phyloP scores from a whole-genome alignment of 2,113 vertebrate genomes.

The Amphiprion percula region DNA sequence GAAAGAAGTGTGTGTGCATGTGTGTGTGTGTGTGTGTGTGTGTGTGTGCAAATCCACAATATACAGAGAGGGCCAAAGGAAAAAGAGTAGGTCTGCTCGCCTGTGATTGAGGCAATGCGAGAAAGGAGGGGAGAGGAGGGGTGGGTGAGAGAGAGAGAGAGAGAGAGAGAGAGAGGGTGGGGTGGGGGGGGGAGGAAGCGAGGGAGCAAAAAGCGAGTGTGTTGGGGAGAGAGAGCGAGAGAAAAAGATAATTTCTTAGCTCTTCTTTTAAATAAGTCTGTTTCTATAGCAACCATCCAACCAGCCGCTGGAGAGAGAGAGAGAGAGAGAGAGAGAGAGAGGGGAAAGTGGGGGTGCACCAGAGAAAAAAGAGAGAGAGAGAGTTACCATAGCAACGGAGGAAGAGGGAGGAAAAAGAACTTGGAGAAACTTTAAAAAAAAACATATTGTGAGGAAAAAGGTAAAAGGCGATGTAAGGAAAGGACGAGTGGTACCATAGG shows the following conservation, averaged over 20 bases:
- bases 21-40: constrained; percentile 39
- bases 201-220: constrained; percentile 39
- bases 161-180: constrained; percentile 1
- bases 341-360: constrained; percentile 67
- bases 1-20: constrained; percentile 12
- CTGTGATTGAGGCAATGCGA: constrained; percentile 53
- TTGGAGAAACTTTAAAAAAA: constrained; percentile 64
- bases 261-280: constrained; percentile 85
- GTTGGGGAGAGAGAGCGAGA: constrained; percentile 55
- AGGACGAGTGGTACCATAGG: background rate
- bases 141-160: background rate
- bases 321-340: constrained; percentile 36
- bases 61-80: constrained; percentile 40
- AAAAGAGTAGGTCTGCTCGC: constrained; percentile 59
- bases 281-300: constrained; percentile 85
- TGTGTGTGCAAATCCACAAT: constrained; percentile 25
- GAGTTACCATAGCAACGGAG: constrained; percentile 80
- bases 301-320: constrained; percentile 71
- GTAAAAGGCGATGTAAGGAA: constrained; percentile 37
- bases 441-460: constrained; percentile 59
- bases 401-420: constrained; percentile 68
- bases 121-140: background rate
- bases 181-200: constrained; percentile 10
- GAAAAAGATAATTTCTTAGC: constrained; percentile 81
- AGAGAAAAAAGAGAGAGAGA: constrained; percentile 38